Evolutionary conservation across 2,797 vertebrate species (phyloP), one percentile per base, ranked within the genome.

Genomic region (Myotis vivesi): DNA sequence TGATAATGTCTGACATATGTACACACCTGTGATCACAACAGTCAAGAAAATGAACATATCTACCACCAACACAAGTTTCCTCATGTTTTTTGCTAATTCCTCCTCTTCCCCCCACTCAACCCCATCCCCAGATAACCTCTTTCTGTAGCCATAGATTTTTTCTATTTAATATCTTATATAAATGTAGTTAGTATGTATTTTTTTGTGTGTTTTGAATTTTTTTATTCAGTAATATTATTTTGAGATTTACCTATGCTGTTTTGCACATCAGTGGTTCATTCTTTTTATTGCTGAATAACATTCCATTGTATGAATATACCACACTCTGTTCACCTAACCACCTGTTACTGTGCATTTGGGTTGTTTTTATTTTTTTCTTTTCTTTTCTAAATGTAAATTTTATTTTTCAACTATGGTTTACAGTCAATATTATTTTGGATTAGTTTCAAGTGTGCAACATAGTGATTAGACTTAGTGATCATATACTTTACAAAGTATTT

Each of bases 101-200:
- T 1, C 8, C 5, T 53, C 7, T 46, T 68, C 8, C 73, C 12
- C 12, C 4, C 6, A 0, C 1, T 1, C 19, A 25, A 81, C 13
- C 6, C 15, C 17, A 44, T 62, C 19, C 9, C 66, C 33, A 76
- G 17, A 19, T 22, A 77, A 49, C 10, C 0, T 9, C 36, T 57
- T 36, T 3, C 66, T 41, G 15, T 41, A 77, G 55, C 28, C 8
- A 66, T 19, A 38, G 25, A 36, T 68, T 82, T 49, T 46, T 92
- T 86, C 72, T 72, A 51, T 83, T 83, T 91, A 77, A 69, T 59
- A 80, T 86, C 64, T 91, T 73, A 83, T 62, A 20, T 41, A 83
- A 59, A 71, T 23, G 9, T 36, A 91, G 59, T 68, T 3, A 89
- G 16, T 55, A 36, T 66, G 6, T 36, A 83, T 6, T 36, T 44